Conservation (phyloP, 2,113 vertebrate species). For the Odontophorus gujanensis region DNA sequence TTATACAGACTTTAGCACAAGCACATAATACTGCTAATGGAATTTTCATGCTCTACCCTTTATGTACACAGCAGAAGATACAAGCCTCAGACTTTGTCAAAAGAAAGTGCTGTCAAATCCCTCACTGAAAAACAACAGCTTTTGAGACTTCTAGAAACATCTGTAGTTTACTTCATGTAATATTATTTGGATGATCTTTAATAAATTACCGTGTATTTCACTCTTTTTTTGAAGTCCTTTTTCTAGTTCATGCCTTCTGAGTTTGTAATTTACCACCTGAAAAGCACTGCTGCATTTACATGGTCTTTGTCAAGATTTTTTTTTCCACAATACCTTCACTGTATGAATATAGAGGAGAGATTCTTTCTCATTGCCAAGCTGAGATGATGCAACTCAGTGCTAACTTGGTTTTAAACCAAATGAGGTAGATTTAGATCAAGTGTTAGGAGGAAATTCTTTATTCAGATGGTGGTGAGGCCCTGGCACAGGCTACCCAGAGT, state of each 20-base stretch:
- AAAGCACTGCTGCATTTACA: not conserved
- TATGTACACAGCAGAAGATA: not conserved
- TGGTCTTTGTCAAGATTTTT: not conserved
- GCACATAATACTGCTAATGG: not conserved
- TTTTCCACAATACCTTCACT: not conserved
- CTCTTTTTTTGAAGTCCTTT: not conserved
- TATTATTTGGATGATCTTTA: not conserved
- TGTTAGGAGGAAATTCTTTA: not conserved
- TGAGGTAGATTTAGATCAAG: not conserved
- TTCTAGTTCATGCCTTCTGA: not conserved
- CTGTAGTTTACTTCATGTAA: not conserved
- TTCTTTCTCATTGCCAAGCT: not conserved
- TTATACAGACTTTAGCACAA: not conserved
- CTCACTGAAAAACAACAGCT: not conserved
- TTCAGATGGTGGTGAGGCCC: not conserved
- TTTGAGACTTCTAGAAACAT: not conserved
- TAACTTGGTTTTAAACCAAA: not conserved
- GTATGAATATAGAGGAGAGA: not conserved
- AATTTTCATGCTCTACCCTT: not conserved
- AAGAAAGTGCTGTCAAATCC: not conserved
- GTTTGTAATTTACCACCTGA: not conserved
- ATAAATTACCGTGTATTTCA: not conserved
- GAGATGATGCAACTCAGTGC: not conserved
- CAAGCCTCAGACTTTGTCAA: not conserved
- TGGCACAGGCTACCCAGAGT: not conserved